Conservation (phyloP, 2,888 invertebrate species). For the Lordiphosa andalusiaca region DNA sequence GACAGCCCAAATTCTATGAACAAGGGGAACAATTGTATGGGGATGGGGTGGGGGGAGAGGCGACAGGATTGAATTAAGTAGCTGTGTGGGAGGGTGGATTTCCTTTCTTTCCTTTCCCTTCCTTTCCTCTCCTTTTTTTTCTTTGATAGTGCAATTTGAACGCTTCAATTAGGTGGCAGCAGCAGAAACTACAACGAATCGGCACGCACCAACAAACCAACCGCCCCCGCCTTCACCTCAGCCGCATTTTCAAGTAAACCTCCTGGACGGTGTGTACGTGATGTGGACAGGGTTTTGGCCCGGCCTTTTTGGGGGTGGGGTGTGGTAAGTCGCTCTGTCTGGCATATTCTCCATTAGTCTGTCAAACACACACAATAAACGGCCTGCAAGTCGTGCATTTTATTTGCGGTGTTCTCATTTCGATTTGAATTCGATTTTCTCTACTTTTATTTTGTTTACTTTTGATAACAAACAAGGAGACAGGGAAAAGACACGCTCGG, state of each 20-base stretch:
- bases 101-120: constrained; percentile 2
- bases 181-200: constrained; percentile 30
- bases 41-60: background rate
- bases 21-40: background rate
- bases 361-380: too few relatives aligned
- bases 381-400: constrained; percentile 3
- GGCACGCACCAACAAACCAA: constrained; percentile 18
- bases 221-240: constrained; percentile 5
- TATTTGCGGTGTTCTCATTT: constrained; percentile 23
- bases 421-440: constrained; percentile 33
- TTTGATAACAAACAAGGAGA: constrained; percentile 31
- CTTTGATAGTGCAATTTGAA: constrained; percentile 44
- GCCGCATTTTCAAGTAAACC: background rate
- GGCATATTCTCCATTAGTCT: background rate
- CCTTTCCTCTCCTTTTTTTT: background rate
- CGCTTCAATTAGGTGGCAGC: constrained; percentile 57
- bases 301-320: too few relatives aligned
- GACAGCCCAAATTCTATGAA: background rate
- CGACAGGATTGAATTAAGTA: constrained; percentile 5
- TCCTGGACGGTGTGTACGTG: background rate
- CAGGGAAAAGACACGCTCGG: constrained; percentile 9
- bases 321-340: too few relatives aligned
- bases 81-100: constrained; percentile 22
- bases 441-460: constrained; percentile 30
- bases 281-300: background rate